Evolutionary conservation across 2,113 vertebrate genomes (phyloP).

Genomic region (Xenopus tropicalis): UCB_Xtro_10.0 CM004447.2:136969501-136970000

Average conservation of each 20-base stretch:
- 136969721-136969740: conserved; percentile 74
- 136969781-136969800: conserved; percentile 61
- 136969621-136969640: conserved; percentile 71
- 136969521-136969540: conserved; percentile 75
- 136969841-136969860: conserved; percentile 60
- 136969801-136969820: conserved; percentile 62
- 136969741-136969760: conserved; percentile 67
- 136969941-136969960: too few relatives aligned
- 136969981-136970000: too few relatives aligned
- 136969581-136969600: conserved; percentile 78
- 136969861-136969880: conserved; percentile 55
- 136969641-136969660: conserved; percentile 78
- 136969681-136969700: conserved; percentile 63
- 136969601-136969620: conserved; percentile 79
- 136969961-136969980: too few relatives aligned
- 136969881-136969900: conserved; percentile 49
- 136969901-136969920: conserved; percentile 11
- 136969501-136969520: conserved; percentile 75
- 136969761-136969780: conserved; percentile 55
- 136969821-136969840: conserved; percentile 59
- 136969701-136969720: conserved; percentile 74
- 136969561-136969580: conserved; percentile 75
- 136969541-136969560: conserved; percentile 78
- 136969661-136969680: conserved; percentile 74
- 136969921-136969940: too few relatives aligned